A percentile compares a stretch with the other conserved stretches of the same genome.
Evolutionary conservation across 2,113 vertebrate species (phyloP).

Genomic region (Platanista minor): DNA sequence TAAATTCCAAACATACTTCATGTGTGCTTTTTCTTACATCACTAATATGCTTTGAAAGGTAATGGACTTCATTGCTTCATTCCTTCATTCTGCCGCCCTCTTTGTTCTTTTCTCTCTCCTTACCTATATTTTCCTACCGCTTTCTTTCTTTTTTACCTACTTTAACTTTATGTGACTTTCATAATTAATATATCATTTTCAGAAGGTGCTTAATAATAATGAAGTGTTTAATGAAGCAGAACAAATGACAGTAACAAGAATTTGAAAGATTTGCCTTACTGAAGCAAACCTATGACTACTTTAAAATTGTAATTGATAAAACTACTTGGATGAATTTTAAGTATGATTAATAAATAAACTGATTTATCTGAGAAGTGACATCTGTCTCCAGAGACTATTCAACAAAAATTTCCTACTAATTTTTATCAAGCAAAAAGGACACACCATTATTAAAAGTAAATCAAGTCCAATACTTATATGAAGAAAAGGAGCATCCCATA

Average conservation of each 20-base stretch:
- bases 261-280: not conserved
- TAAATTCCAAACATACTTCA: not conserved
- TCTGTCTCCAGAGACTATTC: not conserved
- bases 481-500: not conserved
- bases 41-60: not conserved
- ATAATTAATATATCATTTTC: not conserved
- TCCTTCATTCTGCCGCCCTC: not conserved
- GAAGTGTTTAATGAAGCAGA: conserved; percentile 3
- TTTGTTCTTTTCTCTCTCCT: not conserved
- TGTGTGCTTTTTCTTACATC: not conserved
- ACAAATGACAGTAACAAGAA: not conserved
- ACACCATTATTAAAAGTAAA: conserved; percentile 16
- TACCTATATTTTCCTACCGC: not conserved
- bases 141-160: not conserved
- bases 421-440: not conserved
- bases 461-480: not conserved
- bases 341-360: not conserved
- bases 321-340: not conserved
- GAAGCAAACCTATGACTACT: conserved; percentile 12
- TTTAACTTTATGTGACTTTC: not conserved
- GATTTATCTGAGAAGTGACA: not conserved
- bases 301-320: not conserved
- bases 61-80: not conserved
- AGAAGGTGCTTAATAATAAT: not conserved
- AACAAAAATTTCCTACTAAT: not conserved